Base-by-base conservation (phyloP, 2,888 invertebrate genomes). In the Malacosoma neustria region DNA sequence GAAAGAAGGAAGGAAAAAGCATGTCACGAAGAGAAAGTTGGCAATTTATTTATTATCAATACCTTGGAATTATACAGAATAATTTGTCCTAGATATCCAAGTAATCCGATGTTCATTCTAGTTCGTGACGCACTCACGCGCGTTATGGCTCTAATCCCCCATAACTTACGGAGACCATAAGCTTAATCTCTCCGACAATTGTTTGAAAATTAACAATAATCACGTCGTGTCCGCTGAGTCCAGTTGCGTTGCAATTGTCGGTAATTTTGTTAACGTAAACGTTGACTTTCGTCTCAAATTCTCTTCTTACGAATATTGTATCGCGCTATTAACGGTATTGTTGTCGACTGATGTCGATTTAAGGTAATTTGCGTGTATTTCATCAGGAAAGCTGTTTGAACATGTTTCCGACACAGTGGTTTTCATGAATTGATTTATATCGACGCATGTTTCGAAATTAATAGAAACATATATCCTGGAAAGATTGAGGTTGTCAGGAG, bases 141-240 rank as follows among this genome's bases (percentile, higher is more conserved):
- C 22, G 5, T 5, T 22, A 22, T 22, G 22, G 22, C 22, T 4
- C 22, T 22, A 22, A 22, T 22, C 22, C 9, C 36, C 40, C 43
- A 11, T 35, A 34, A 34, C 36, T 31, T 33, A 30, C 31, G 30
- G 45, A n/a, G n/a, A 46, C 42, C 46, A 46, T 36, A 46, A 43
- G 42, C 41, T 42, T 49, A 46, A 51, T 46, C 49, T 46, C 38
- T 39, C 49, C 5, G 6, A 22, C 22, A 22, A 22, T 22, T 22
- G 22, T 29, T 30, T 14, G 33, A 33, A 34, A 33, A 31, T 34
- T 40, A 34, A 33, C 13, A 22, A 13, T 22, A 22, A 22, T 22
- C 22, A 22, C 22, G 22, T 22, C 5, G 22, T 22, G 6, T 22
- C 22, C 3, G n/a, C 22, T 1, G 22, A 22, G 22, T 22, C 22